Percentiles rank a stretch among this genome's conserved stretches.
Evolutionary conservation across 2,888 invertebrate genomes (phyloP).

Genomic region (Abscondita cerata): DNA sequence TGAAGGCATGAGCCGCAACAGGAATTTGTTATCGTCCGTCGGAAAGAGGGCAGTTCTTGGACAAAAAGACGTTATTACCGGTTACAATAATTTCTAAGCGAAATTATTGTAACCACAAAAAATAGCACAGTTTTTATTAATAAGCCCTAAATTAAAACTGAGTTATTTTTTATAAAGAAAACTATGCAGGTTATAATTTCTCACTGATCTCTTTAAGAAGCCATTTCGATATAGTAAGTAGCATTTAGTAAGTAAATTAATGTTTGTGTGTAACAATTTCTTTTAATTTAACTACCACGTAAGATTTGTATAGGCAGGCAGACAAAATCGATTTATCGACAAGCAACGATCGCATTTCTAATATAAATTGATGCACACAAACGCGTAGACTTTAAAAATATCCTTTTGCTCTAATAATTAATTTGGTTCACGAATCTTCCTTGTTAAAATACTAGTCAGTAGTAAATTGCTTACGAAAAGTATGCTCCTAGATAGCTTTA

Average conservation of each 20-base stretch:
- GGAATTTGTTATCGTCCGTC: constrained; percentile 75
- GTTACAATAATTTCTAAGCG: constrained; percentile 46
- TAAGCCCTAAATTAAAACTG: constrained; percentile 34
- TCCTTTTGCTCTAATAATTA: neutral
- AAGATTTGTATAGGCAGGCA: neutral
- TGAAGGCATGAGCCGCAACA: constrained; percentile 76
- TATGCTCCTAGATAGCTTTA: constrained; percentile 24
- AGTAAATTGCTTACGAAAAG: constrained; percentile 18
- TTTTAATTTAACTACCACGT: too few species aligned
- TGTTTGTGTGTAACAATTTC: constrained; percentile 8
- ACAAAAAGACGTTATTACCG: constrained; percentile 40
- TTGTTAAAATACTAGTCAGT: constrained; percentile 26
- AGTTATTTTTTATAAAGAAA: constrained; percentile 23
- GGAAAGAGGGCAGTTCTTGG: constrained; percentile 68
- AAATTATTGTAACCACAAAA: constrained; percentile 22
- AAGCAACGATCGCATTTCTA: neutral
- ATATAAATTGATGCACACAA: constrained; percentile 1
- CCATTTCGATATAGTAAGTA: constrained; percentile 27
- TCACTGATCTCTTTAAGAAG: constrained; percentile 29
- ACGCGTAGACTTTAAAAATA: neutral
- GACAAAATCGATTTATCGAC: neutral
- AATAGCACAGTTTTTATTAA: constrained; percentile 34
- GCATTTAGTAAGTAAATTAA: constrained; percentile 12
- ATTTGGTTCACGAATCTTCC: neutral
- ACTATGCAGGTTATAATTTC: constrained; percentile 22